These are phyloP conservation scores for Morone saxatilis DNA, from an alignment of 2,113 vertebrate species.

Conservation along the genomic window DNA sequence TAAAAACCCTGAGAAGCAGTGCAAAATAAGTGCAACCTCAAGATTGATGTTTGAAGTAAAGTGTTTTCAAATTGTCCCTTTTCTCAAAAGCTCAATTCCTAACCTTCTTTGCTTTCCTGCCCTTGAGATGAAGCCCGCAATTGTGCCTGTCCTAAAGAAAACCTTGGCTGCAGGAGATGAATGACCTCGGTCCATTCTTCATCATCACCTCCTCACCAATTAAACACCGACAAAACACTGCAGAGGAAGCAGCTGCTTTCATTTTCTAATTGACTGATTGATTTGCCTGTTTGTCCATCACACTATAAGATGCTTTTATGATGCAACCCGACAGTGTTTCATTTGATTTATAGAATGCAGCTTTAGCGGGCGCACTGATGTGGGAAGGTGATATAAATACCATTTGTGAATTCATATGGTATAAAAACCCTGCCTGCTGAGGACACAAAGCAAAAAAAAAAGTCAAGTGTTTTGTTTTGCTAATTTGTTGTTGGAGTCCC, in stretches of 20 bases:
- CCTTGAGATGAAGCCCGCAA: neutral
- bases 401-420: constrained; percentile 51
- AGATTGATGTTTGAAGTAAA: constrained; percentile 34
- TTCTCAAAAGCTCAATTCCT: neutral
- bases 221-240: constrained; percentile 28
- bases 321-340: constrained; percentile 20
- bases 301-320: constrained; percentile 47
- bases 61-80: constrained; percentile 26
- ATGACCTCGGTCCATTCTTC: constrained; percentile 41
- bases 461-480: constrained; percentile 47
- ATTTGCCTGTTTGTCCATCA: constrained; percentile 53
- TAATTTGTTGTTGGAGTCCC: constrained; percentile 39
- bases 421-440: constrained; percentile 23
- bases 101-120: neutral
- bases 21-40: constrained; percentile 40
- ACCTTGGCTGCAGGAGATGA: constrained; percentile 37
- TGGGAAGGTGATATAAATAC: constrained; percentile 49
- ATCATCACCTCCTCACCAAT: constrained; percentile 54
- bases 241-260: constrained; percentile 57
- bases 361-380: constrained; percentile 24
- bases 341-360: constrained; percentile 65
- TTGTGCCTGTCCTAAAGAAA: constrained; percentile 16
- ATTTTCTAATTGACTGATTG: constrained; percentile 68
- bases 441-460: constrained; percentile 21
- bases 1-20: constrained; percentile 40